Percentiles rank a stretch among this genome's conserved stretches.
phyloP scores from a whole-genome alignment of 2,888 invertebrate species.

The Julus scanicus region DNA sequence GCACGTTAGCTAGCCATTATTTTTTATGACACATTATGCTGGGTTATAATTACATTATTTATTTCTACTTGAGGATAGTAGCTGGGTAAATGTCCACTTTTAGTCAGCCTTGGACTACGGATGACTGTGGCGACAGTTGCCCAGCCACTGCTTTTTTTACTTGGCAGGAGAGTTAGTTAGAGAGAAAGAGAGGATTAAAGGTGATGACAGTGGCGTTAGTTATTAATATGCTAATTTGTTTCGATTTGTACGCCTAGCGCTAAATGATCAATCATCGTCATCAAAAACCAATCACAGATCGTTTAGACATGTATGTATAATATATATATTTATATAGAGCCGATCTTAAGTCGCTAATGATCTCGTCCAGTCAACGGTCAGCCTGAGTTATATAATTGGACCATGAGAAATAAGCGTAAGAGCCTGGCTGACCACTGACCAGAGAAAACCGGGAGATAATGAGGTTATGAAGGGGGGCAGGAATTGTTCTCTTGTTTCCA shows the following conservation, averaged over 20 bases:
- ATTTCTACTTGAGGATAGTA: conserved; percentile 8
- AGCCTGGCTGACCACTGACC: conserved; percentile 41
- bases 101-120: neutral
- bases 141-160: neutral
- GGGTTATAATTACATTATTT: neutral
- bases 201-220: conserved; percentile 5
- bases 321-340: conserved; percentile 47
- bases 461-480: conserved; percentile 41
- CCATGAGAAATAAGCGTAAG: conserved; percentile 54
- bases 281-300: conserved; percentile 45
- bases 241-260: conserved; percentile 41
- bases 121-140: neutral
- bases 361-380: conserved; percentile 14
- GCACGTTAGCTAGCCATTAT: neutral
- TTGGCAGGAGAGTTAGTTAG: neutral
- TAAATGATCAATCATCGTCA: conserved; percentile 41
- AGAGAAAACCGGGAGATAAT: neutral
- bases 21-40: conserved; percentile 39
- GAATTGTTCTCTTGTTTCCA: neutral
- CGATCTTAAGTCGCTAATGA: conserved; percentile 12
- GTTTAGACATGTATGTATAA: conserved; percentile 45
- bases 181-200: neutral
- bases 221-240: conserved; percentile 42
- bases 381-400: conserved; percentile 47
- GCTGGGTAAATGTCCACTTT: neutral